These are phyloP conservation scores for Tragelaphus strepsiceros DNA, from an alignment of 2,113 vertebrate species.

Conservation along the genomic window DNA sequence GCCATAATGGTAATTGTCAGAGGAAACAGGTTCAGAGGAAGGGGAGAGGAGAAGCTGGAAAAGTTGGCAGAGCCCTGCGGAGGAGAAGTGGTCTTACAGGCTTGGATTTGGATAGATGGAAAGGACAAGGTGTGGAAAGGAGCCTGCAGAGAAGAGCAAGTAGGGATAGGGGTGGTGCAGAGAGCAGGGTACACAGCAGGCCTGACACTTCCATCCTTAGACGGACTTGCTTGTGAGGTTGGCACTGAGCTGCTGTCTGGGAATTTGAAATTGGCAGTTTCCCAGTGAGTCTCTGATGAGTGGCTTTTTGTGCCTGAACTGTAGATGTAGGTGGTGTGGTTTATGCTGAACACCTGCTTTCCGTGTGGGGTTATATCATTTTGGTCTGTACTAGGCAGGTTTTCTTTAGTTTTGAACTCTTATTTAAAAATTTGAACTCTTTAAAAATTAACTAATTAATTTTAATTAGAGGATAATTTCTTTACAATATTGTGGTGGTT, in stretches of 20 bases:
- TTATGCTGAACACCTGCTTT: background rate
- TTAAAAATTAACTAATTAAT: background rate
- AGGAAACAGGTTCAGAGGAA: background rate
- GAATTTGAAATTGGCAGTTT: background rate
- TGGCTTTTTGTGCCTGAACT: background rate
- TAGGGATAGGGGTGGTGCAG: background rate
- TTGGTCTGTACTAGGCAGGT: background rate
- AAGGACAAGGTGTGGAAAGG: too few relatives aligned
- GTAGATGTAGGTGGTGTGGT: background rate
- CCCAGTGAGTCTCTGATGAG: background rate
- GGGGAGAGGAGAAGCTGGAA: background rate
- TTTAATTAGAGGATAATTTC: background rate
- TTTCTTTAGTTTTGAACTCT: background rate
- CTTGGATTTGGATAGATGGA: background rate
- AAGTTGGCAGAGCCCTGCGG: background rate
- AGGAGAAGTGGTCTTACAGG: background rate
- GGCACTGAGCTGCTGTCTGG: background rate
- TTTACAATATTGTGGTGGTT: background rate
- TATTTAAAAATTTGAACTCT: background rate
- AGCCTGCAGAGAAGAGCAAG: background rate
- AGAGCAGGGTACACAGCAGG: background rate
- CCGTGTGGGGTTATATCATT: background rate
- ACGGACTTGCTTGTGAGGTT: background rate
- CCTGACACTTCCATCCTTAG: background rate
- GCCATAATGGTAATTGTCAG: background rate